phyloP scores from a whole-genome alignment of 2,113 vertebrate genomes.

The Tonatia bakeri region DNA sequence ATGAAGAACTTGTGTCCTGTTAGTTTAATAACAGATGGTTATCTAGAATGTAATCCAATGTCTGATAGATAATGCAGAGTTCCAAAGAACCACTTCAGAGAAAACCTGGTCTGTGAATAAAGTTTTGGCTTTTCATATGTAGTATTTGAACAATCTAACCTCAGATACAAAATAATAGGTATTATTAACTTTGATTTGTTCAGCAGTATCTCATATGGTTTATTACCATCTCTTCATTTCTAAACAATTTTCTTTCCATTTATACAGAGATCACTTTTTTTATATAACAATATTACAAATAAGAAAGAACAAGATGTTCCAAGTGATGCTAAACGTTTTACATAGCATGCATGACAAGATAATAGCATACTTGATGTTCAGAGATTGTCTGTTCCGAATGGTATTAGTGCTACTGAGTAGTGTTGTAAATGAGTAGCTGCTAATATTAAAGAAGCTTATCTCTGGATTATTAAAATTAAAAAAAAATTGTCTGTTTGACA shows the following conservation, averaged over 20 bases:
- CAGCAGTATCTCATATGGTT: not conserved
- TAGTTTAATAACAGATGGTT: not conserved
- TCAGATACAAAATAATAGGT: not conserved
- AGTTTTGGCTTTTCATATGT: not conserved
- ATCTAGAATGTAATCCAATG: not conserved
- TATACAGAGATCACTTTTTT: not conserved
- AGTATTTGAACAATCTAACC: not conserved
- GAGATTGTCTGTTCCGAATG: not conserved
- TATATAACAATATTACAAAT: not conserved
- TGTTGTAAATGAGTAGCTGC: not conserved
- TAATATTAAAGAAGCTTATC: not conserved
- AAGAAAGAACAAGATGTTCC: not conserved
- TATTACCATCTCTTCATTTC: not conserved
- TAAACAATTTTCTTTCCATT: not conserved
- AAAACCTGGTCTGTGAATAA: not conserved
- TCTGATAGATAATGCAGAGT: not conserved
- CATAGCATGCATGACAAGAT: not conserved
- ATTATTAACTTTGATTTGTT: not conserved
- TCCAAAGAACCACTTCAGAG: not conserved
- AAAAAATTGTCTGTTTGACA: not conserved
- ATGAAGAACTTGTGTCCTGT: not conserved
- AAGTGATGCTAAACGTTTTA: not conserved
- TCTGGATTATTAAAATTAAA: not conserved
- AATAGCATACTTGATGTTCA: not conserved
- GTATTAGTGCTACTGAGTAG: not conserved